phyloP scores from a whole-genome alignment of 37 sponge, comb jelly and placozoan genomes.

The Lycopodina hypogea region DNA sequence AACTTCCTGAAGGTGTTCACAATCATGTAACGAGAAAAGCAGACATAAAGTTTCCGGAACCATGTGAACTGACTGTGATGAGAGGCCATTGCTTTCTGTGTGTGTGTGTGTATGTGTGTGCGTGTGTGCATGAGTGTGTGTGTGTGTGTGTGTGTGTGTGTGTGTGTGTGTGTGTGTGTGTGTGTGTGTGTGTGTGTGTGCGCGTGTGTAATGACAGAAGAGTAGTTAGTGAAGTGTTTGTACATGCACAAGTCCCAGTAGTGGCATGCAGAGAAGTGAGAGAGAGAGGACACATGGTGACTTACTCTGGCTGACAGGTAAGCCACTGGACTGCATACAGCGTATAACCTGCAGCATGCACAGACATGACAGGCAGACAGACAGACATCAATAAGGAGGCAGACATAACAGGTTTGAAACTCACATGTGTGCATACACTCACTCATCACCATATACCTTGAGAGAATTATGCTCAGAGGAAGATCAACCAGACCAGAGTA shows the following conservation, averaged over 20 bases:
- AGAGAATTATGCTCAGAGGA: background rate
- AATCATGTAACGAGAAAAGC: conserved; percentile 82
- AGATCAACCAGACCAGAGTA: conserved; percentile 50
- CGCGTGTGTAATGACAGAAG: no score
- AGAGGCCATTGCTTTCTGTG: conserved; percentile 38
- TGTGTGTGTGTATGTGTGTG: no score
- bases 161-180: no score
- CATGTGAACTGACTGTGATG: conserved; percentile 77
- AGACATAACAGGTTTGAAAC: background rate
- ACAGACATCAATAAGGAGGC: background rate
- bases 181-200: no score
- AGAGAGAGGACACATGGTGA: no score
- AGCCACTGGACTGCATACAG: background rate
- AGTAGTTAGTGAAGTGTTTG: no score
- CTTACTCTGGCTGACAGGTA: conserved; percentile 28
- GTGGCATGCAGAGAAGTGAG: no score
- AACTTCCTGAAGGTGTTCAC: conserved; percentile 62
- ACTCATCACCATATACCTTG: background rate
- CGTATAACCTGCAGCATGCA: conserved; percentile 6
- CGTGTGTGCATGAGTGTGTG: no score
- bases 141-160: no score
- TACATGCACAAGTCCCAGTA: no score
- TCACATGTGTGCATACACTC: background rate
- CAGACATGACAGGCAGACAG: background rate
- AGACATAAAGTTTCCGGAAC: conserved; percentile 80